Percentiles rank a stretch among this genome's conserved stretches.
Conservation (phyloP, 2,888 invertebrate species). For the Drosophila affinis region DNA sequence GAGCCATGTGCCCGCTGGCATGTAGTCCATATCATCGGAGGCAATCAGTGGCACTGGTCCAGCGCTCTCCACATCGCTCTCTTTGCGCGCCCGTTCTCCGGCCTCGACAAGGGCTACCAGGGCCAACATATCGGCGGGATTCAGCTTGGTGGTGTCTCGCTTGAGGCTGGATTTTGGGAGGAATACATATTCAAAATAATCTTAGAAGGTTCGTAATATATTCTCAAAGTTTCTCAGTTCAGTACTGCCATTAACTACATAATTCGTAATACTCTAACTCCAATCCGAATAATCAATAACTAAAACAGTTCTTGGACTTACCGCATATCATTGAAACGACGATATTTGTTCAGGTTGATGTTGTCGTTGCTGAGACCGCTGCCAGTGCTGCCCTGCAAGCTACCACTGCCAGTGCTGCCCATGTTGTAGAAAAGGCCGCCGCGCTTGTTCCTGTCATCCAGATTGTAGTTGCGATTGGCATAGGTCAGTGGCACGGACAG, state of each 20-base stretch:
- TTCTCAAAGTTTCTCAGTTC: neutral
- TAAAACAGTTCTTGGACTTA: conserved; percentile 49
- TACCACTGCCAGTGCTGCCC: conserved; percentile 45
- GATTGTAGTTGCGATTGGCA: conserved; percentile 80
- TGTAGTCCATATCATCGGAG: conserved; percentile 66
- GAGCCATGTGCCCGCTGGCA: conserved; percentile 76
- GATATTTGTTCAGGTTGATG: conserved; percentile 75
- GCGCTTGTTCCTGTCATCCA: conserved; percentile 82
- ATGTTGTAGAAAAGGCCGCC: conserved; percentile 75
- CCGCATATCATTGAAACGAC: conserved; percentile 81
- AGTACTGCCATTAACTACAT: too few relatives aligned
- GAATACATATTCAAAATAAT: neutral
- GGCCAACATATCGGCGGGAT: conserved; percentile 83
- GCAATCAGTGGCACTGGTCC: conserved; percentile 61
- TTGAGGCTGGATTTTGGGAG: conserved; percentile 71
- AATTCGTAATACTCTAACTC: neutral
- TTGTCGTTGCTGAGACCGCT: conserved; percentile 37
- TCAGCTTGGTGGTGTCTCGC: conserved; percentile 82
- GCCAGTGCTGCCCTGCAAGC: conserved; percentile 27
- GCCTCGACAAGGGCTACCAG: conserved; percentile 83
- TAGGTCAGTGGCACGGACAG: conserved; percentile 81
- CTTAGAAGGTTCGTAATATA: neutral
- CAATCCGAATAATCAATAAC: neutral
- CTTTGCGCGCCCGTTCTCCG: conserved; percentile 82
- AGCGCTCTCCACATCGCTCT: conserved; percentile 71